Evolutionary conservation across 30 jellyfish, hydroid and myxozoan genomes (phyloP), one percentile per base, ranked within the genome.

Genomic region (Aurelia sp.): DNA sequence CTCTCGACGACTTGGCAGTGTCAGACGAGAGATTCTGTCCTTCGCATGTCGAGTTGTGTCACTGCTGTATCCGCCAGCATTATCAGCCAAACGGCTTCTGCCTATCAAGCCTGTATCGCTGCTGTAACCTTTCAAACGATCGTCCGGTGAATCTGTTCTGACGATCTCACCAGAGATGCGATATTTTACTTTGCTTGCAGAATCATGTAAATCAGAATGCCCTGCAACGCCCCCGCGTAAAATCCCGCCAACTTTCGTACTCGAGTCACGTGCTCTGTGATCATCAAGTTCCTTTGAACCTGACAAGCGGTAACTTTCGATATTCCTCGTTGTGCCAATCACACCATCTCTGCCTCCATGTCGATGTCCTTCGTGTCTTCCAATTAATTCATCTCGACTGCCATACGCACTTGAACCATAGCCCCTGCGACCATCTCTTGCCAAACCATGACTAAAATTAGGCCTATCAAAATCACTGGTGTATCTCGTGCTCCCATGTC

Each of bases 111-210:
- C 95, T 2, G 85, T 62, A 40, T 86, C 89, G 64, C 87, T 74
- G 82, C 50, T 20, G 31, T 74, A 73, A 15, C 95, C 86, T 20
- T 78, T 27, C 18, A 78, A 4, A 41, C 77, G 78, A 53, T 60
- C 89, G 9, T 69, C 92, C 52, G 97, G 96, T 19, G 98, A 70
- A 8, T 82, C 87, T 15, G 96, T 40, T 31, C 96, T 87, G 4
- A 96, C 71, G 6, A 92, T 92, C 50, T 85, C 91, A 22, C 98
- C 98, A 51, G 90, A 90, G 41, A 92, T 87, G 31, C 88, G 64
- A 64, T 86, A 92, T 55, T 79, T 91, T 13, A 90, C 91, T 69
- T 76, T 71, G 31, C 47, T 82, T 17, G 76, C 40, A 15, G 74
- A 40, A 3, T 58, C 83, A 16, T 3, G 62, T 35, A 13, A 11